Base-by-base conservation (phyloP, 2,113 vertebrate genomes). In the Pelodiscus sinensis region DNA sequence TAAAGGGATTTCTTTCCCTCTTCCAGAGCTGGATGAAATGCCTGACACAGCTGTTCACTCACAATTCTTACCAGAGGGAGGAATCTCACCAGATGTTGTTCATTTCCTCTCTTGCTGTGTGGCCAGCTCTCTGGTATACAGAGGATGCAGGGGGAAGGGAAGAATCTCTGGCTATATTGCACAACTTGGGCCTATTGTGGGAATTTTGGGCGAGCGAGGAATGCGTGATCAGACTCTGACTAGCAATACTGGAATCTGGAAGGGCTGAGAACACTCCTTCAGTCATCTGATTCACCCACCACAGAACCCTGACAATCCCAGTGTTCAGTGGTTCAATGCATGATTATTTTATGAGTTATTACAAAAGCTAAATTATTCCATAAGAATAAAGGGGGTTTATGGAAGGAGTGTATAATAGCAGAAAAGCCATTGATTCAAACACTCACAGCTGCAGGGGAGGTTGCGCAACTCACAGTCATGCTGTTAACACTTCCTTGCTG, bases 51-150 rank as follows among this genome's bases (percentile, higher is more conserved):
- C 95, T 95, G 94, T 94, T 97, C 86, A 86, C 86, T 94, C 86
- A 79, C 82, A 75, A 86, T 94, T 87, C 95, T 97, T 95, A 96
- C 86, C 96, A 96, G 95, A 94, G 86, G 3, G 62, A 93, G 65
- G 87, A 97, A 94, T 97, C 93, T 94, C 80, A 88, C 93, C 96
- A 97, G 96, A 94, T 97, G 95, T 93, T 96, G 92, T 82, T 96
- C 89, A 93, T 96, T 97, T 95, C 95, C 97, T 97, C 96, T 97
- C 95, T 96, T 97, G 95, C 95, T 97, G 97, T 97, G 97, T 97
- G 97, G 97, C 95, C 96, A 97, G 90, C 86, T 94, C 91, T 84
- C 97, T 95, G 93, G 96, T 94, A 94, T 95, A 95, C 81, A 79
- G 94, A 77, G 89, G 88, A 95, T 95, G 84, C 78, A 4, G 84